These are phyloP conservation scores for Mus caroli DNA, from an alignment of 2,797 vertebrate species.

Conservation along the genomic window DNA sequence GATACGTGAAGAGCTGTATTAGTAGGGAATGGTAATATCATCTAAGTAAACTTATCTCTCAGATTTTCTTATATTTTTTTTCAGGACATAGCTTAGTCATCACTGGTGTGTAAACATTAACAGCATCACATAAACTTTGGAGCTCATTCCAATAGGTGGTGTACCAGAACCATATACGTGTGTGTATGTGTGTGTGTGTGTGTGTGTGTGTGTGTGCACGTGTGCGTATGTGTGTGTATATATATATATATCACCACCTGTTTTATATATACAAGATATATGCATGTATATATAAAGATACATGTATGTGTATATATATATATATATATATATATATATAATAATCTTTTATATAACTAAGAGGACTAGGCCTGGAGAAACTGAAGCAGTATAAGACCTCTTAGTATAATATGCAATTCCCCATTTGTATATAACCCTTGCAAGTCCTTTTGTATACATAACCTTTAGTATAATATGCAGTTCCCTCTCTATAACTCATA, in stretches of 20 bases:
- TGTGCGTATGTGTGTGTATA: too few species aligned
- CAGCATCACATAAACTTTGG: background rate
- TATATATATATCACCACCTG: too few species aligned
- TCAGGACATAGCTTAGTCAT: background rate
- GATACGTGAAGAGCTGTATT: background rate
- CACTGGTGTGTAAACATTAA: background rate
- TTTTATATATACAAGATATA: too few species aligned
- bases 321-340: too few species aligned
- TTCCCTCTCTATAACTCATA: background rate
- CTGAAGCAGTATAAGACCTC: background rate
- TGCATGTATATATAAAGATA: too few species aligned
- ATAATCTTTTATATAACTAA: background rate
- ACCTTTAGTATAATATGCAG: background rate
- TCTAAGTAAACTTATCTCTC: constrained; percentile 10
- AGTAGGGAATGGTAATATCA: background rate
- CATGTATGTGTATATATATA: too few species aligned
- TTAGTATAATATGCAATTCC: background rate
- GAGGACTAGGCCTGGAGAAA: background rate
- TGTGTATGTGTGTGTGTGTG: too few species aligned
- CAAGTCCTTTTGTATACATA: background rate
- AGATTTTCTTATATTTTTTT: background rate
- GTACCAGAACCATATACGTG: background rate
- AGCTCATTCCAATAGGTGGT: background rate
- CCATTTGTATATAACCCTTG: background rate
- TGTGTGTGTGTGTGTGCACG: too few species aligned